phyloP scores from a whole-genome alignment of 2,113 vertebrate genomes.

The Phyllostomus hastatus region DNA sequence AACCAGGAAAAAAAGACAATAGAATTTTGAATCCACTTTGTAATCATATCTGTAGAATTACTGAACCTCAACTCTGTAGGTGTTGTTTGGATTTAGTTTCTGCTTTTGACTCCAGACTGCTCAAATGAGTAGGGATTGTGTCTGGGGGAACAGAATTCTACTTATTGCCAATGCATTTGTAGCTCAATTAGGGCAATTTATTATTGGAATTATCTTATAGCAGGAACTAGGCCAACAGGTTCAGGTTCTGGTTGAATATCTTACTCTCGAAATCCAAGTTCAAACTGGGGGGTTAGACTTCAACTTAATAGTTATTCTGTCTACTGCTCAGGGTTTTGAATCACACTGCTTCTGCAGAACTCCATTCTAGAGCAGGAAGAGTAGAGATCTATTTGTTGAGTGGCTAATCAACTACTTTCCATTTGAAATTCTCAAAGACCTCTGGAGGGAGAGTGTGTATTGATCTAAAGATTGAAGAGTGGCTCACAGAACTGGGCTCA shows the following conservation, averaged over 20 bases:
- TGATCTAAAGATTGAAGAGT: slow-evolving; percentile 14
- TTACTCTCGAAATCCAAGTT: slow-evolving; percentile 26
- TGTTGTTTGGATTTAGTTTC: slow-evolving; percentile 60
- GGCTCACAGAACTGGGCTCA: background rate
- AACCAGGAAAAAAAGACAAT: slow-evolving; percentile 17
- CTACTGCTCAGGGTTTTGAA: background rate
- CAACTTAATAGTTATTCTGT: slow-evolving; percentile 51
- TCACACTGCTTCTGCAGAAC: background rate
- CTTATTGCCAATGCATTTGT: background rate
- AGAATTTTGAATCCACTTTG: slow-evolving; percentile 14
- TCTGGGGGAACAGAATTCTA: slow-evolving; percentile 8
- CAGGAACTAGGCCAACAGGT: background rate
- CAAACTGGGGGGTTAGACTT: background rate
- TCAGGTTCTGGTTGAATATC: slow-evolving; percentile 16
- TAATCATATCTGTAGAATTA: slow-evolving; percentile 55
- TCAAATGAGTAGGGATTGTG: slow-evolving; percentile 33
- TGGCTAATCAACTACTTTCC: background rate
- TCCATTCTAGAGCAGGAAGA: background rate
- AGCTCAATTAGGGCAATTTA: slow-evolving; percentile 7
- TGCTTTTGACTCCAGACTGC: slow-evolving; percentile 40
- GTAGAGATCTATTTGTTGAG: background rate
- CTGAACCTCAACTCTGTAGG: slow-evolving; percentile 17
- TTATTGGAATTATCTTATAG: background rate
- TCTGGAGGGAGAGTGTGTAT: background rate
- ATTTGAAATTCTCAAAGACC: background rate